phyloP scores from a whole-genome alignment of 2,797 vertebrate genomes.

The Pachyuromys duprasi region DNA sequence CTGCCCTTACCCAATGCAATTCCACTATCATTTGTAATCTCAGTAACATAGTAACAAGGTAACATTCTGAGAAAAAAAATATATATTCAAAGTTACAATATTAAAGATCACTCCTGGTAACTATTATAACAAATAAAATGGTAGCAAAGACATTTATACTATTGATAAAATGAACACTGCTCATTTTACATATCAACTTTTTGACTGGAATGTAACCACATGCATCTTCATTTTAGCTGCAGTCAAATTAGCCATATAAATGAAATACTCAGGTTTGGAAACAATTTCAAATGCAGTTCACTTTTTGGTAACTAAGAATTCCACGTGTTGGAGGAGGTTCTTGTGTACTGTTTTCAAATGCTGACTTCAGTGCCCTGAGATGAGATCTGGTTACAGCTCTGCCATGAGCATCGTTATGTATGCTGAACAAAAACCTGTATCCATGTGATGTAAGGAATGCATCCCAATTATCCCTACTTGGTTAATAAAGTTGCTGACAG shows the following conservation, averaged over 20 bases:
- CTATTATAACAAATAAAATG: constrained; percentile 64
- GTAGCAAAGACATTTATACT: constrained; percentile 5
- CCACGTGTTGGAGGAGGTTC: neutral
- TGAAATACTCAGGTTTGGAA: constrained; percentile 49
- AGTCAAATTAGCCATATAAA: constrained; percentile 48
- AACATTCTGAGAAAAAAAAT: constrained; percentile 48
- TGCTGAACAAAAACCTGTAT: too few species aligned
- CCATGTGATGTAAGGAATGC: too few species aligned
- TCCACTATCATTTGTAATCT: constrained; percentile 63
- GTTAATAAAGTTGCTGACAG: too few species aligned
- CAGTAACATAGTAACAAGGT: constrained; percentile 14
- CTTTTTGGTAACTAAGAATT: constrained; percentile 38
- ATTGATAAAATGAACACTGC: constrained; percentile 42
- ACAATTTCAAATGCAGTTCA: constrained; percentile 27
- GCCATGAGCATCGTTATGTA: too few species aligned
- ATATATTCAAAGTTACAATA: neutral
- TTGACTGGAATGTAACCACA: neutral
- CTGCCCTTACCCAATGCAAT: constrained; percentile 47
- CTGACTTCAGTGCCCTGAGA: too few species aligned
- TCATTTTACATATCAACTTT: constrained; percentile 47
- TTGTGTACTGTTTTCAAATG: too few species aligned
- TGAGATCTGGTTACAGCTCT: too few species aligned
- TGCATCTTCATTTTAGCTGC: constrained; percentile 58
- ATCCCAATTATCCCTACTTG: too few species aligned
- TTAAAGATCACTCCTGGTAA: constrained; percentile 40